These are phyloP conservation scores for Brachyrhaphis roseni DNA, from an alignment of 2,797 vertebrate genomes.

Conservation along the genomic window DNA sequence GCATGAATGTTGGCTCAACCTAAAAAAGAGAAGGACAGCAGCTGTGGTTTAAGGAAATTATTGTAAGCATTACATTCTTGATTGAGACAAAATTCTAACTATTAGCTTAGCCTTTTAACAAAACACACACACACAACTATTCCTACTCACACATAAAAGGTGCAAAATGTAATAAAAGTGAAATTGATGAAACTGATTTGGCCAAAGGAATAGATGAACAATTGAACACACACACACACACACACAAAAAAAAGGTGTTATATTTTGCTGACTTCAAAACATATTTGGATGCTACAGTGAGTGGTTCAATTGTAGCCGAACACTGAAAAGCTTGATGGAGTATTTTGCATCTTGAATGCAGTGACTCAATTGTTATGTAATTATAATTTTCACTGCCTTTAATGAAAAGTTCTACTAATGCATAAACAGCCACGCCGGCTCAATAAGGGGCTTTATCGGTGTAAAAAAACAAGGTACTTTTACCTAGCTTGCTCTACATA, in stretches of 20 bases:
- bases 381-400: neutral
- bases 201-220: neutral
- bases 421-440: neutral
- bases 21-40: slow-evolving; percentile 23
- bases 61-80: neutral
- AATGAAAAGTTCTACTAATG: neutral
- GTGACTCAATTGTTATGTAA: neutral
- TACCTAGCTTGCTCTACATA: neutral
- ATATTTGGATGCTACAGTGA: neutral
- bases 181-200: neutral
- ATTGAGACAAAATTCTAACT: neutral
- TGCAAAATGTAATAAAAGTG: slow-evolving; percentile 52
- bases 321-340: neutral
- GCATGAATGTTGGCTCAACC: slow-evolving; percentile 19
- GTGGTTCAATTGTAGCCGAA: neutral
- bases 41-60: slow-evolving; percentile 1
- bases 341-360: neutral
- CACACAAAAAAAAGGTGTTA: too few species aligned
- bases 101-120: neutral
- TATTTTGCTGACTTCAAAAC: neutral
- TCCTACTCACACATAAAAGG: slow-evolving; percentile 37
- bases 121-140: slow-evolving; percentile 18
- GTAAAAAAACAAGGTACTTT: neutral
- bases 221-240: too few species aligned
- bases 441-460: neutral